Base-by-base conservation (phyloP, 2,797 vertebrate species). In the Sebastiscus tertius region DNA sequence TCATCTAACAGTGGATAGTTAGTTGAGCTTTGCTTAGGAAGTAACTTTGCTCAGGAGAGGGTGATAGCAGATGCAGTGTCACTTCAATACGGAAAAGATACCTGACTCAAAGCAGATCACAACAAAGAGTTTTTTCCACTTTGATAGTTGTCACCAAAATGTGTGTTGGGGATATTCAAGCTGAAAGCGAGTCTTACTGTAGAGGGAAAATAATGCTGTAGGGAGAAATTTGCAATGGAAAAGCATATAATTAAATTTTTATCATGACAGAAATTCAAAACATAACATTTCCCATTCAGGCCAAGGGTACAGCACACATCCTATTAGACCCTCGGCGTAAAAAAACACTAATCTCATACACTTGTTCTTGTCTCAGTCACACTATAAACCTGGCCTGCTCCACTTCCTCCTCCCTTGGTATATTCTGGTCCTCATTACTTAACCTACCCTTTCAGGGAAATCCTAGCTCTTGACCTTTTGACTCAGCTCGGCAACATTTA, bases 341-440 rank as follows among this genome's bases (percentile, higher is more conserved):
- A 85, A 58, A 79, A 34, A 64, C 82, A 78, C 66, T 56, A 65
- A n/a, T 79, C 54, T 72, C 20, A 61, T 79, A 65, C 84, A 81
- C 77, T 80, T 63, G 77, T 4, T 67, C 31, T 36, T 70, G 46
- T 82, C 63, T 80, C 54, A 65, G 63, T 77, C 71, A 83, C 73
- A 76, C 56, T 4, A 79, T 42, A 87, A 83, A 77, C 55, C 64
- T 75, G 62, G 33, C 27, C 61, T 80, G 83, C 81, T 87, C 84
- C 72, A 88, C 85, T 84, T 93, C 88, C 74, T 80, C 64, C 46
- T 74, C 59, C 33, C 14, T 87, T 66, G 49, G 39, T 86, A 79
- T 92, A 86, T 90, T 88, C 83, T 81, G 56, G 77, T 84, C 78
- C 69, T 60, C 62, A 78, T 86, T 88, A 59, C 85, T 87, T 85